A percentile compares a stretch with the other conserved stretches of the same genome.
phyloP scores from a whole-genome alignment of 2,113 vertebrate species.

The Cepphus grylle region DNA sequence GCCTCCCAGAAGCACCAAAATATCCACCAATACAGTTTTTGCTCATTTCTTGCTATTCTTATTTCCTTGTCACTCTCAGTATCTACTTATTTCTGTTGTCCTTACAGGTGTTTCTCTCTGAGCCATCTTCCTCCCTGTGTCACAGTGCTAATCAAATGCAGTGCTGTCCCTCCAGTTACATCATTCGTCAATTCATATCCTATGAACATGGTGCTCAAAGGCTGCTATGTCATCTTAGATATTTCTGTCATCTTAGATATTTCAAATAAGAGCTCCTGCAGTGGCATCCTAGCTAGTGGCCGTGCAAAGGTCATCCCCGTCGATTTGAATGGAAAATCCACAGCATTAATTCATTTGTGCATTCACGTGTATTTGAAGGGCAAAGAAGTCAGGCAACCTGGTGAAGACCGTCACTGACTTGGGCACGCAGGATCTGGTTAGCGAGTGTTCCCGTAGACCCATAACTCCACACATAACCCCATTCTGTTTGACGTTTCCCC shows the following conservation, averaged over 20 bases:
- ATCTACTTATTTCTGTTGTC: background rate
- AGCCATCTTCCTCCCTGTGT: background rate
- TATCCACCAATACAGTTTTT: fast-evolving
- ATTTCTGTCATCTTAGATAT: background rate
- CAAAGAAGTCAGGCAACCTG: background rate
- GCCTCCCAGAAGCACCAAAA: background rate
- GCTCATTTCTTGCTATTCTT: background rate
- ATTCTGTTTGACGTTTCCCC: background rate
- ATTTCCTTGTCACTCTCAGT: background rate
- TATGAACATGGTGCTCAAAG: fast-evolving
- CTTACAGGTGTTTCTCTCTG: background rate
- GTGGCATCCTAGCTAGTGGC: background rate
- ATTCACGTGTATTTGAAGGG: background rate
- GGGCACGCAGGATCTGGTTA: background rate
- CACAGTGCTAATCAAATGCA: background rate
- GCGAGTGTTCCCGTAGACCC: background rate
- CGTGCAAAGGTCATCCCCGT: background rate
- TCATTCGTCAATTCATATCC: background rate
- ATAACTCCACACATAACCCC: background rate
- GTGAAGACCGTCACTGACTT: background rate
- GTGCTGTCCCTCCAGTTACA: background rate
- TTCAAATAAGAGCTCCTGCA: background rate
- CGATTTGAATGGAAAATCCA: background rate
- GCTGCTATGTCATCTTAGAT: background rate
- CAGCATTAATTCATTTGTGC: background rate